Base-by-base conservation (phyloP, 1,140 invertebrate species). In the Carposina sasakii region DNA sequence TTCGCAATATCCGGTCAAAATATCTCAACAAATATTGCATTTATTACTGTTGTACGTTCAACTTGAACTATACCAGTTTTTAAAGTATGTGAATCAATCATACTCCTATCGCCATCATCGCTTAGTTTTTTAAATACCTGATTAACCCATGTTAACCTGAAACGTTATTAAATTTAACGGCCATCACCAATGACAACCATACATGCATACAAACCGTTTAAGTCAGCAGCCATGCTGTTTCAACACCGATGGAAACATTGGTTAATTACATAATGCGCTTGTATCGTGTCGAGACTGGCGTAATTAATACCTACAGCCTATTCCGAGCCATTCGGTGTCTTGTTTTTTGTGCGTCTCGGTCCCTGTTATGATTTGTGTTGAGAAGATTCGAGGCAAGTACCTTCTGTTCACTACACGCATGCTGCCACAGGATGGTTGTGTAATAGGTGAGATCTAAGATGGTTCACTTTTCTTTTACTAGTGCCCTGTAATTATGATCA, bases 251-350 rank as follows among this genome's bases (percentile, higher is more conserved):
- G 17, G 16, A 33, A 48, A 50, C 40, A 48, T 51, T 54, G 40
- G 28, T 55, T 67, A 74, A 71, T 71, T 71, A 69, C 58, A 64
- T 66, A 74, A 71, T 50, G 53, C 40, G 21, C 48, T 39, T 45
- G 51, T 63, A 60, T 67, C 59, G 60, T 60, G 61, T 56, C 48
- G 53, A 52, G 52, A 45, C 49, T 21, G 44, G 48, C 36, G 57
- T 66, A 62, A 63, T 67, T 66, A 69, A 62, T 63, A 54, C 55
- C 54, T 60, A 50, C 50, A 53, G 60, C 46, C 52, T 60, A 55
- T 60, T 60, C 52, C 52, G 44, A 61, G 43, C 52, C 59, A 55
- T 60, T 60, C 52, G 50, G 44, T 24, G 40, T 26, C 54, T 60
- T 53, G 45, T 60, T 69, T 66, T 70, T 69, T 63, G 63, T 70